Base-by-base conservation (phyloP, 2,113 vertebrate species). In the Albula goreensis region DNA sequence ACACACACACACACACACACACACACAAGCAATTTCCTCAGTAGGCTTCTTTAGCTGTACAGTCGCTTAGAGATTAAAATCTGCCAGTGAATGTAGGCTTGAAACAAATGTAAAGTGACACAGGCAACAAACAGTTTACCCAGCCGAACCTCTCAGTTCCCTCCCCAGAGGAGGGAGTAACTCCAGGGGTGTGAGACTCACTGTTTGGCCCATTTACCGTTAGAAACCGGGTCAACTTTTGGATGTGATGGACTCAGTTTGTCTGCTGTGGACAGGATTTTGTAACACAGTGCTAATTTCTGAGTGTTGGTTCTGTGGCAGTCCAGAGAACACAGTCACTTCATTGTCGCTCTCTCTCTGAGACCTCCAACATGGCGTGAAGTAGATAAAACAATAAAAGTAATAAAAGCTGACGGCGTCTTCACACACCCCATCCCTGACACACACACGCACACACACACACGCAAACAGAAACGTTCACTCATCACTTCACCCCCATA, bases 341-440 rank as follows among this genome's bases (percentile, higher is more conserved):
- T 31, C 70, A 74, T 22, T 0, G 70, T 48, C 17, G n/a, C 17
- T 51, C 8, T 53, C 70, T 78, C 70, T 53, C 66, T 11, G 12
- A 0, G 51, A 51, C 74, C 74, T 56, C 1, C 78, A n/a, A 81
- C 83, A 17, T 48, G 3, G 13, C 25, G 13, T 12, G 77, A 85
- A 84, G 57, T 81, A 25, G 57, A 60, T 63, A 70, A 79, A 53
- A 88, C 53, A 85, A 25, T 31, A 49, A 51, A 82, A 41, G 22
- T 84, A 78, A 83, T 48, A 53, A 51, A 85, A 81, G 50, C 82
- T 85, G 81, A 88, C 52, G n/a, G 70, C 78, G 25, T 10, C 70
- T 63, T 31, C 15, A 19, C 60, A 63, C 60, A 19, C 60, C 17
- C 60, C 0, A 15, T 60, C 56, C 11, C 56, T 11, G 2, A 60